phyloP scores from a whole-genome alignment of 2,888 invertebrate species.

The Epistrophella euchroma region DNA sequence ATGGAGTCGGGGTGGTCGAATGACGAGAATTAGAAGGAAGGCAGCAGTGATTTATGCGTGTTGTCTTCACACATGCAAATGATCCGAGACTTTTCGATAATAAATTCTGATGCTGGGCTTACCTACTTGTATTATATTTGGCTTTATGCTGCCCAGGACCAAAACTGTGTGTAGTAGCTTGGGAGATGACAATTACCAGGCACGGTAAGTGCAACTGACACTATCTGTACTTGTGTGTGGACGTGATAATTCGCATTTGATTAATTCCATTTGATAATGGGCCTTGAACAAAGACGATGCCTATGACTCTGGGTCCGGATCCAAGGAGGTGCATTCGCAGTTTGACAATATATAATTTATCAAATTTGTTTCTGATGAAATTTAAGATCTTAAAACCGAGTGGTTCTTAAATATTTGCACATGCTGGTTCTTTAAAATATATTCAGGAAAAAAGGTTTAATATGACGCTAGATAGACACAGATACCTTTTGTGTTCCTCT shows the following conservation, averaged over 20 bases:
- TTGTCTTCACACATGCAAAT: constrained; percentile 76
- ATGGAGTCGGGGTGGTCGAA: constrained; percentile 32
- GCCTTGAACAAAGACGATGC: constrained; percentile 22
- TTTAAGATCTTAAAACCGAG: neutral
- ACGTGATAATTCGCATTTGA: constrained; percentile 75
- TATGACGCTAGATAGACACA: too few species aligned
- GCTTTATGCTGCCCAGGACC: neutral
- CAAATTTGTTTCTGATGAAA: constrained; percentile 27
- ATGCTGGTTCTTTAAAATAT: too few species aligned
- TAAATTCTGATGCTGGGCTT: constrained; percentile 49
- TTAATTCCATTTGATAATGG: constrained; percentile 69
- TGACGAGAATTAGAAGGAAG: constrained; percentile 68
- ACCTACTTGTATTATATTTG: neutral
- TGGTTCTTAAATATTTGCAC: neutral
- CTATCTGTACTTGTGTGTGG: constrained; percentile 70
- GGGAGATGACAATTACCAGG: constrained; percentile 72
- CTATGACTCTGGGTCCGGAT: neutral
- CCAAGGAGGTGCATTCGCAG: constrained; percentile 34
- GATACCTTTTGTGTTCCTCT: too few species aligned
- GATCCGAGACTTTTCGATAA: constrained; percentile 67
- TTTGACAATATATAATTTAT: constrained; percentile 47
- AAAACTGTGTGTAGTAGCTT: constrained; percentile 51
- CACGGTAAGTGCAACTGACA: constrained; percentile 74
- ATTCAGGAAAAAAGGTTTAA: too few species aligned
- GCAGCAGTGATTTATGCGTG: constrained; percentile 72